Base-by-base conservation (phyloP, 2,113 vertebrate genomes). In the Sus scrofa region DNA sequence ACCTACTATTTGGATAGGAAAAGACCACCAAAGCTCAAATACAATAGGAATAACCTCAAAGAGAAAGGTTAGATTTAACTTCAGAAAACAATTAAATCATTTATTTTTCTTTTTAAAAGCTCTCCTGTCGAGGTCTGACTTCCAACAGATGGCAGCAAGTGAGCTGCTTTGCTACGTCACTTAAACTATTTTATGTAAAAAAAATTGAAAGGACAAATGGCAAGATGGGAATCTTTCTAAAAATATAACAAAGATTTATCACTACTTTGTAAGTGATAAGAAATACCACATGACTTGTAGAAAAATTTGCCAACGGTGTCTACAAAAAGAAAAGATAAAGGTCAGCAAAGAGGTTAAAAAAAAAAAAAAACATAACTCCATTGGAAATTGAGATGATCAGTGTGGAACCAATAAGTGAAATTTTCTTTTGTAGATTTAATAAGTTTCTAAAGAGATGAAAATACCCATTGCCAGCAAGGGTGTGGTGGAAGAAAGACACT, bases 361-460 rank as follows among this genome's bases (percentile, higher is more conserved):
- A 68, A 86, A 75, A 91, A 86, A 92, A 86, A 68, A 86, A 60
- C 27, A 82, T 82, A 92, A 75, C 8, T 22, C 87, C 67, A 58
- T 54, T 67, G 30, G 65, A 95, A 75, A 56, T 39, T 10, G 68
- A 88, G 77, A 50, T 77, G 92, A 91, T 32, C 19, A 89, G 85
- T 85, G 20, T 85, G 75, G 62, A 90, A 89, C 34, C 67, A 75
- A 60, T 54, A 68, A 79, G n/a, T 75, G 2, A 3, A 68, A 52
- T 56, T 97, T 95, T 95, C 9, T 94, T 19, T 92, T 77, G 81
- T 5, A 71, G 62, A 81, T 74, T 95, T 77, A 86, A 62, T n/a
- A 86, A 39, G n/a, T 73, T 88, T 96, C 62, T 79, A 74, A 71
- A 91, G 91, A 50, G 63, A 93, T 71, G 74, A 82, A 73, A 86